These are phyloP conservation scores for Musca vetustissima DNA, from an alignment of 1,140 invertebrate genomes.

Conservation along the genomic window DNA sequence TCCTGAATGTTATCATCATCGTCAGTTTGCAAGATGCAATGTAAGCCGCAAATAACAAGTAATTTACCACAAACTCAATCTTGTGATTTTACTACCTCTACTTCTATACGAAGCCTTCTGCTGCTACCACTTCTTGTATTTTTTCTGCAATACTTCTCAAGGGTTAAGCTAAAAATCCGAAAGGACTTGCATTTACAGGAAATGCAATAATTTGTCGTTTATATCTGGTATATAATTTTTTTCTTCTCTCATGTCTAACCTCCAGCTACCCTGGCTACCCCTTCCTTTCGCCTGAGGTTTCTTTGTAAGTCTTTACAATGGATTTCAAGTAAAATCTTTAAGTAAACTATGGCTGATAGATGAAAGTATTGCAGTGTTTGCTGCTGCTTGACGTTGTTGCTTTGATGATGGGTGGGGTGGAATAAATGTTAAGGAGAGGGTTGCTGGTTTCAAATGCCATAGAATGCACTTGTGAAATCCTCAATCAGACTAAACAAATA, in stretches of 20 bases:
- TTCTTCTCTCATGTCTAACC: too few species aligned
- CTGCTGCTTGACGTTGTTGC: too few species aligned
- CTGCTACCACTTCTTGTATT: too few species aligned
- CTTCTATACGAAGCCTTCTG: too few species aligned
- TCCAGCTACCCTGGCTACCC: too few species aligned
- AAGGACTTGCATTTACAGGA: not conserved
- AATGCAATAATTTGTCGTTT: constrained; percentile 21
- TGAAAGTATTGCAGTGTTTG: too few species aligned
- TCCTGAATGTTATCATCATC: not conserved
- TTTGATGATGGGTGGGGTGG: too few species aligned
- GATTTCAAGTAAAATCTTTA: constrained; percentile 15
- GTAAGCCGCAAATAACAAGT: constrained; percentile 18
- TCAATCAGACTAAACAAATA: constrained; percentile 24
- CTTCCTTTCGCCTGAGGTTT: too few species aligned
- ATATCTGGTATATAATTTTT: not conserved
- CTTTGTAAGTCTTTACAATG: too few species aligned
- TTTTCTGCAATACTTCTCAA: too few species aligned
- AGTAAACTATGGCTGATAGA: constrained; percentile 3
- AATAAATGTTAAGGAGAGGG: too few species aligned
- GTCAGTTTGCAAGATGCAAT: constrained; percentile 1
- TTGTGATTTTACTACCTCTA: not conserved
- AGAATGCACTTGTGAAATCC: constrained; percentile 20
- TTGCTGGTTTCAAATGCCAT: not conserved
- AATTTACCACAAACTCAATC: constrained; percentile 11
- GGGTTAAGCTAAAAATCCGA: too few species aligned